A percentile compares a stretch with the other conserved stretches of the same genome.
Conservation (phyloP, 1,140 invertebrate species). For the Diuraphis noxia region DNA sequence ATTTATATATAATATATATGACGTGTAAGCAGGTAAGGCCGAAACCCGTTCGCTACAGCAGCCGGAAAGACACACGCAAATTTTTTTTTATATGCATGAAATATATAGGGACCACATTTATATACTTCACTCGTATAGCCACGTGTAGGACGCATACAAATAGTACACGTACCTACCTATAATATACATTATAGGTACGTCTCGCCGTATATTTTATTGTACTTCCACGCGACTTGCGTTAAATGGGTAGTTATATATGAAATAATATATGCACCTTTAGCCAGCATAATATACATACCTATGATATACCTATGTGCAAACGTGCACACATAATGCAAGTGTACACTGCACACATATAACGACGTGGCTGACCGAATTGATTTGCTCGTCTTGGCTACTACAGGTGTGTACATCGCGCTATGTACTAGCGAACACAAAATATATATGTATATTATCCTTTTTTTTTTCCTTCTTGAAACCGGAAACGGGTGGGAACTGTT, state of each 20-base stretch:
- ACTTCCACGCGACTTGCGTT: background rate
- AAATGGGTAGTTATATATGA: background rate
- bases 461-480: too few species aligned
- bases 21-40: background rate
- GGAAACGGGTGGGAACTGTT: too few species aligned
- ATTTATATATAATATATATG: background rate
- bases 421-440: background rate
- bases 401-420: background rate
- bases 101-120: background rate
- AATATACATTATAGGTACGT: background rate
- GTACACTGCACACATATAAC: too few species aligned
- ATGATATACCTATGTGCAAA: background rate
- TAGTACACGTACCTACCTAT: too few species aligned
- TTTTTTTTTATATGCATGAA: background rate
- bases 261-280: background rate
- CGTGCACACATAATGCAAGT: background rate
- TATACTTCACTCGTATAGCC: background rate
- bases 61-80: background rate
- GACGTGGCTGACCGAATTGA: background rate
- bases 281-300: background rate
- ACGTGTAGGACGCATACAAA: slow-evolving; percentile 5
- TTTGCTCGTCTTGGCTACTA: background rate
- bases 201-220: background rate
- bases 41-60: background rate
- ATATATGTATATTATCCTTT: too few species aligned